Base-by-base conservation (phyloP, 2,888 invertebrate species). In the Nemurella pictetii region DNA sequence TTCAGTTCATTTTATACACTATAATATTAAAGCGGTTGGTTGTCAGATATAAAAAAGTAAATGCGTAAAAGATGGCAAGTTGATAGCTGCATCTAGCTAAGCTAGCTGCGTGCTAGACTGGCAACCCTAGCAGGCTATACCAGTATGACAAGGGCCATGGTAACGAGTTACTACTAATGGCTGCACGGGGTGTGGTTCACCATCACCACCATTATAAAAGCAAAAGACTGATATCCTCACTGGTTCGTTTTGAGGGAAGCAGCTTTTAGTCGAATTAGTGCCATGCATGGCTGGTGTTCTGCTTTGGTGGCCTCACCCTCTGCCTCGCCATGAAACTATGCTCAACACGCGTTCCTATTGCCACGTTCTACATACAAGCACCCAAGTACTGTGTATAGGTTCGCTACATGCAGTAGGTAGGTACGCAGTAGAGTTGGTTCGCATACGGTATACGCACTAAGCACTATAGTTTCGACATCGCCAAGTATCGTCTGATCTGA, bases 161-260 rank as follows among this genome's bases (percentile, higher is more conserved):
- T 26, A n/a, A n/a, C 74, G 74, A 74, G 74, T 74, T 74, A 81
- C 81, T 35, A 81, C 81, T 81, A 81, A 81, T 81, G 81, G 81
- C 35, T 36, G 32, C 26, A 26, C 36, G 81, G 81, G 81, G 81
- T 81, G 81, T 81, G 81, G 81, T 36, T n/a, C 81, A 36, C 81
- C 25, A 81, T 80, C 32, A 80, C 32, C 20, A 32, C 32, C 32
- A 32, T 32, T 32, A 32, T 5, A 81, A 35, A 26, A 81, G 81
- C 35, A 81, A 81, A 81, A 81, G 35, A 81, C 81, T 81, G 36
- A 81, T 81, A 81, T 81, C 81, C 81, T 81, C 35, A 81, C 26
- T 32, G 81, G 35, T 32, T 27, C 55, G 27, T 81, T 81, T 36
- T 26, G 55, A 81, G 81, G 81, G 81, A 36, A 81, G 81, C 81